Percentiles rank a stretch among this genome's conserved stretches.
phyloP scores from a whole-genome alignment of 2,113 vertebrate species.

The Rhombomys opimus region DNA sequence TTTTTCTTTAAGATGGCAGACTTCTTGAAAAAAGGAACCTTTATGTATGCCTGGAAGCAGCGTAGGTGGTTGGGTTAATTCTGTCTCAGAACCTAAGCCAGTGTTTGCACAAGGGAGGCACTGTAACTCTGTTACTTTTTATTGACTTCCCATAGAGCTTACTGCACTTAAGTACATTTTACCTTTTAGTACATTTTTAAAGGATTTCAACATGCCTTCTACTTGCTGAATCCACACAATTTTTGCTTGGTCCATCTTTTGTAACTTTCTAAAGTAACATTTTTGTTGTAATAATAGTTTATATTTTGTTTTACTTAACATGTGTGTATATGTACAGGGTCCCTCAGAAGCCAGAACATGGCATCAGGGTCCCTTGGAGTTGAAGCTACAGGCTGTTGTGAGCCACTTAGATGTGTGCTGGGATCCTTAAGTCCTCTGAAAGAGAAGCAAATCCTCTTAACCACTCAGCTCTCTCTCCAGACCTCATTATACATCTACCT shows the following conservation, averaged over 20 bases:
- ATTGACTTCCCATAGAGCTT: not conserved
- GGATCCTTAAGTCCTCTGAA: too few species aligned
- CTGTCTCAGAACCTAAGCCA: not conserved
- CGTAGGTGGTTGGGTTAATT: conserved; percentile 19
- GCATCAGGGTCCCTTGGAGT: not conserved
- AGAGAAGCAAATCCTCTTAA: too few species aligned
- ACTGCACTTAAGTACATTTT: not conserved
- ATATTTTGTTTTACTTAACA: not conserved
- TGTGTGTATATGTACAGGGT: not conserved
- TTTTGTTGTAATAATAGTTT: conserved; percentile 30
- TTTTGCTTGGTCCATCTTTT: not conserved
- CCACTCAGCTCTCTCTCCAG: too few species aligned
- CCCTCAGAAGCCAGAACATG: not conserved
- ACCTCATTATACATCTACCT: not conserved
- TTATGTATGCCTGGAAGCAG: not conserved
- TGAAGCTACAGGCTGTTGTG: not conserved
- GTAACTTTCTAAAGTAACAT: conserved; percentile 41
- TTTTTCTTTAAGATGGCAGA: not conserved
- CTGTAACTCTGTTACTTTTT: conserved; percentile 18
- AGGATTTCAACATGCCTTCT: conserved; percentile 22
- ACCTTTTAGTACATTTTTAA: conserved; percentile 5
- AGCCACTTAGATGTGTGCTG: not conserved
- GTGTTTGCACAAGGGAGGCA: not conserved
- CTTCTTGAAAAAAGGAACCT: not conserved
- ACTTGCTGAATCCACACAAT: not conserved